These are phyloP conservation scores for Chrysaora quinquecirrha DNA, from an alignment of 30 jellyfish, hydroid and myxozoan genomes.

Conservation along the genomic window DNA sequence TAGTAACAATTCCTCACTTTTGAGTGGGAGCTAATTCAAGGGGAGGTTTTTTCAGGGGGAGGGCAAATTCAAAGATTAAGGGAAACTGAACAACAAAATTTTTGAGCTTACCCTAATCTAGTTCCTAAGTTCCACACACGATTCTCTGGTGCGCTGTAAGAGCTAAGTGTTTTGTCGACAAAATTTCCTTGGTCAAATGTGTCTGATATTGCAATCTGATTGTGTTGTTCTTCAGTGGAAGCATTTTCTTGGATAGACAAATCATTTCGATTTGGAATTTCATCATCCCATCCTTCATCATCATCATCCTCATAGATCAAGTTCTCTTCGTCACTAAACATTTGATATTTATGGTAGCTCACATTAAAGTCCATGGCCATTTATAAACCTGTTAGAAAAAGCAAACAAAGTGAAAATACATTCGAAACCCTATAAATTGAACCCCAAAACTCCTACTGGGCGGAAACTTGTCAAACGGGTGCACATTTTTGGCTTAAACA, in stretches of 20 bases:
- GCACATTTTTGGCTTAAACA: too few species aligned
- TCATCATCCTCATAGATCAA: conserved; percentile 92
- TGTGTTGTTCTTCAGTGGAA: conserved; percentile 6
- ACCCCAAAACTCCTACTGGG: too few species aligned
- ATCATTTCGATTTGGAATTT: background rate
- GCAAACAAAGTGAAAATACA: too few species aligned
- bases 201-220: conserved; percentile 35
- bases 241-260: background rate
- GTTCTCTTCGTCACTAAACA: conserved; percentile 85
- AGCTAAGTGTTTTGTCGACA: conserved; percentile 69
- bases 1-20: too few species aligned
- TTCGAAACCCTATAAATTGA: too few species aligned
- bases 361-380: conserved; percentile 12
- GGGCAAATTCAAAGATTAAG: too few species aligned
- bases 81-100: too few species aligned
- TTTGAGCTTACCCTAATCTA: conserved; percentile 75
- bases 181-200: conserved; percentile 65
- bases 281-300: conserved; percentile 84
- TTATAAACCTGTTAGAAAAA: too few species aligned
- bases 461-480: too few species aligned
- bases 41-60: too few species aligned
- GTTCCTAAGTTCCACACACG: conserved; percentile 82
- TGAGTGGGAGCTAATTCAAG: too few species aligned
- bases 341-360: conserved; percentile 61
- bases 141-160: conserved; percentile 62